These are phyloP conservation scores for Eurois occulta DNA, from an alignment of 2,888 invertebrate genomes.

Conservation along the genomic window DNA sequence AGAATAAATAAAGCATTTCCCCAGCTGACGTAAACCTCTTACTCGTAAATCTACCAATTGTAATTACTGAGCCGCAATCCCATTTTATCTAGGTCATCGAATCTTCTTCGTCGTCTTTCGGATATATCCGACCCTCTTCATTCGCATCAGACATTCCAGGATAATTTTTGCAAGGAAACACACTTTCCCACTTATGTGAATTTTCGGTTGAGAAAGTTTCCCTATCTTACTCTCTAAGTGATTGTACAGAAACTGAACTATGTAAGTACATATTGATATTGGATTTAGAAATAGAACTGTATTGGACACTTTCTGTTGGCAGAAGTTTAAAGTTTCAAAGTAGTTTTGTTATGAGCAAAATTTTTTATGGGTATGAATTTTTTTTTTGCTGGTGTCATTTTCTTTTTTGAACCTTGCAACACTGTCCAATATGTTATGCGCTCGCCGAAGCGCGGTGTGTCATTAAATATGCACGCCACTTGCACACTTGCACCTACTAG, in stretches of 20 bases:
- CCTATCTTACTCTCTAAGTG: conserved; percentile 47
- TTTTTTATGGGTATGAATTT: conserved; percentile 7
- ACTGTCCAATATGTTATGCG: conserved; percentile 47
- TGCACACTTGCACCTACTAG: conserved; percentile 67
- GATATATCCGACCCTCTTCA: conserved; percentile 67
- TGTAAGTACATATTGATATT: conserved; percentile 31
- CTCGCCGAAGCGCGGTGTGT: conserved; percentile 44
- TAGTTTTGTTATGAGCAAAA: neutral
- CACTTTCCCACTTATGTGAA: conserved; percentile 63
- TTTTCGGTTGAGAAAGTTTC: conserved; percentile 53
- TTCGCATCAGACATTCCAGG: conserved; percentile 54
- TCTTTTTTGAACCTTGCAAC: conserved; percentile 23
- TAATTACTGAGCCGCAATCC: conserved; percentile 60
- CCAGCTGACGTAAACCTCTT: conserved; percentile 30
- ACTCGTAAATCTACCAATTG: conserved; percentile 54
- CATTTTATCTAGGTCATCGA: conserved; percentile 59
- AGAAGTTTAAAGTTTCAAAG: conserved; percentile 30
- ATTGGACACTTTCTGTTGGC: conserved; percentile 38
- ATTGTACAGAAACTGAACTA: conserved; percentile 40
- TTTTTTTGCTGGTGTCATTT: conserved; percentile 12
- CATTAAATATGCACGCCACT: conserved; percentile 72
- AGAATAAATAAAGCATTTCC: conserved; percentile 28
- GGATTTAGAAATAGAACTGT: conserved; percentile 43
- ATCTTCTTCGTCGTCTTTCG: conserved; percentile 49
- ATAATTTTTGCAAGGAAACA: conserved; percentile 62